Evolutionary conservation across 2,797 vertebrate genomes (phyloP).

Genomic region (Enteromius argenteus): DNA sequence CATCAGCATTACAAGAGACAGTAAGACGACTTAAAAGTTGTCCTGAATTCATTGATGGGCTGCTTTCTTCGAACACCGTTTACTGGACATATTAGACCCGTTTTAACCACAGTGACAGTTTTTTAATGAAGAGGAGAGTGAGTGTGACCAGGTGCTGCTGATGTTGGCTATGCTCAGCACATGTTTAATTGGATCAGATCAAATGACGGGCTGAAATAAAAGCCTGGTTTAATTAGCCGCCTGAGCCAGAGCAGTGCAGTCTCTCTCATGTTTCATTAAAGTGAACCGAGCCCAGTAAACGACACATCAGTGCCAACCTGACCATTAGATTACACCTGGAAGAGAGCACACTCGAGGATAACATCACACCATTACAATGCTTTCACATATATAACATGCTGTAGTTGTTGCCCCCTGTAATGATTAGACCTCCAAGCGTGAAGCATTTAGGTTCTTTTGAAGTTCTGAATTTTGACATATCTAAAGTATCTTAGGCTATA

Average conservation of each 20-base stretch:
- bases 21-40: not conserved
- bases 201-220: constrained; percentile 64
- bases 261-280: constrained; percentile 58
- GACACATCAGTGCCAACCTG: constrained; percentile 50
- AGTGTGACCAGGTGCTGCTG: constrained; percentile 57
- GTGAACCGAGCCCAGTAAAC: constrained; percentile 52
- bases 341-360: constrained; percentile 33
- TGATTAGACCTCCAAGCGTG: not conserved
- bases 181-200: constrained; percentile 64
- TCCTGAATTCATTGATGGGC: constrained; percentile 9
- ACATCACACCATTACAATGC: constrained; percentile 28
- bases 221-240: constrained; percentile 60
- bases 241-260: constrained; percentile 36
- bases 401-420: not conserved
- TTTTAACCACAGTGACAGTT: constrained; percentile 40
- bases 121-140: constrained; percentile 52
- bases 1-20: not conserved
- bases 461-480: constrained; percentile 20
- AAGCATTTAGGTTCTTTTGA: constrained; percentile 23
- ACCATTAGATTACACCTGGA: constrained; percentile 57
- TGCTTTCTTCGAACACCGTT: constrained; percentile 16
- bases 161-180: constrained; percentile 44
- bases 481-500: constrained; percentile 1
- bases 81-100: constrained; percentile 44
- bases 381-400: constrained; percentile 26